phyloP scores from a whole-genome alignment of 2,113 vertebrate genomes.

The Vulpes lagopus region DNA sequence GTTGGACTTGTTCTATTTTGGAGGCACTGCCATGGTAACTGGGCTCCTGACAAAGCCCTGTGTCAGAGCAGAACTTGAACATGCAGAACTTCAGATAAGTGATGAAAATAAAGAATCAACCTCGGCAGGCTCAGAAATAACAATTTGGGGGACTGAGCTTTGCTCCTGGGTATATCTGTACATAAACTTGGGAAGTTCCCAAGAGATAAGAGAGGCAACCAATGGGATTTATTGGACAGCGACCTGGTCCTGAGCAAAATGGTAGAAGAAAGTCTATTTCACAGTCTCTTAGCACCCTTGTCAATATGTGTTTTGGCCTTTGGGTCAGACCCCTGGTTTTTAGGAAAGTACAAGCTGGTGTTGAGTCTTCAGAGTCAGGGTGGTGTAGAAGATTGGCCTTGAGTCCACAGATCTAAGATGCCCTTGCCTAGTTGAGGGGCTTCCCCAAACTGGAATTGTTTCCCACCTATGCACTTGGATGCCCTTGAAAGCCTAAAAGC shows the following conservation, averaged over 20 bases:
- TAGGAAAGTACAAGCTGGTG: neutral
- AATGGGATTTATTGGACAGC: neutral
- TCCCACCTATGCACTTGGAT: neutral
- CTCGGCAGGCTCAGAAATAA: constrained; percentile 66
- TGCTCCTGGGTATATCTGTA: constrained; percentile 32
- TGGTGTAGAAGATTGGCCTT: neutral
- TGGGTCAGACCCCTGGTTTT: neutral
- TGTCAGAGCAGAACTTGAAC: constrained; percentile 86
- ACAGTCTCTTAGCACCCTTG: neutral
- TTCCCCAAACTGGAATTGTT: neutral
- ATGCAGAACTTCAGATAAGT: constrained; percentile 78
- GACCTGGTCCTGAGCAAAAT: constrained; percentile 38
- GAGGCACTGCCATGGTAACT: constrained; percentile 87
- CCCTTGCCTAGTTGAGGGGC: neutral
- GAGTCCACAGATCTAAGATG: neutral
- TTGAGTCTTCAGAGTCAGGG: neutral
- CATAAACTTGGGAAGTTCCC: neutral
- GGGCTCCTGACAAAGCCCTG: constrained; percentile 82
- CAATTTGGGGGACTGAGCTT: constrained; percentile 18
- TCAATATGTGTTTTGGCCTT: neutral
- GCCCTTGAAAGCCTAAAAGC: neutral
- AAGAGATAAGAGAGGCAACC: neutral
- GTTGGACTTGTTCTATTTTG: constrained; percentile 87
- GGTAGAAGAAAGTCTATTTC: neutral
- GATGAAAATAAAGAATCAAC: constrained; percentile 70